Conservation (phyloP, 2,113 vertebrate genomes). For the Cettia cetti region DNA sequence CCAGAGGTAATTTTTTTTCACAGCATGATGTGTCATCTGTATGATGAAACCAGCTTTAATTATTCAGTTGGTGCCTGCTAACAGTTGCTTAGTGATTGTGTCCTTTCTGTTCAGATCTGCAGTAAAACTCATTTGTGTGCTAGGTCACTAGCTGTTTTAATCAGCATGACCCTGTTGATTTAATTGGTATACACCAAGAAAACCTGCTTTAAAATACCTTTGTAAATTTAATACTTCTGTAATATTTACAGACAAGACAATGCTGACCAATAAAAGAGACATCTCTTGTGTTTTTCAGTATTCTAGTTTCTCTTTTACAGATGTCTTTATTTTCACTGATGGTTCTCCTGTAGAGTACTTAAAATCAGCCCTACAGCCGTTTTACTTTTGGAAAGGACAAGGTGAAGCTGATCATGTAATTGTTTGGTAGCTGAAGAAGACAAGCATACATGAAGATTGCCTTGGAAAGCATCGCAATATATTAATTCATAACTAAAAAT, state of each 20-base stretch:
- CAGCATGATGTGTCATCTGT: neutral
- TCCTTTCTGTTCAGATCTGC: neutral
- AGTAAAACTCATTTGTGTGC: neutral
- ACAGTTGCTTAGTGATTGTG: neutral
- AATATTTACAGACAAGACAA: neutral
- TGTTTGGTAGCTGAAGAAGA: neutral
- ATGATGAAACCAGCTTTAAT: neutral
- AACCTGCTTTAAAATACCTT: neutral
- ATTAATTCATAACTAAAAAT: neutral
- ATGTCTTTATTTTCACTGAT: neutral
- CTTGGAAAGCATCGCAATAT: neutral
- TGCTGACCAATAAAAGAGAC: neutral
- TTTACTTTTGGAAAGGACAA: neutral
- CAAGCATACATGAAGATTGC: neutral
- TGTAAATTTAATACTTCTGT: neutral
- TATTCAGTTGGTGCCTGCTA: neutral
- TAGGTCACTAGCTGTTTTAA: neutral
- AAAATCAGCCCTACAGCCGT: neutral
- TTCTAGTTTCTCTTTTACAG: neutral
- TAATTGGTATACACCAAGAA: neutral
- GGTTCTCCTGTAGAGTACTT: neutral
- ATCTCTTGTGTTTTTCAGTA: neutral
- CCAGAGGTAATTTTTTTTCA: neutral
- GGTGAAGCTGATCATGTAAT: neutral
- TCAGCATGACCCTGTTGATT: neutral